phyloP scores from a whole-genome alignment of 2,113 vertebrate genomes.

The Conger conger region DNA sequence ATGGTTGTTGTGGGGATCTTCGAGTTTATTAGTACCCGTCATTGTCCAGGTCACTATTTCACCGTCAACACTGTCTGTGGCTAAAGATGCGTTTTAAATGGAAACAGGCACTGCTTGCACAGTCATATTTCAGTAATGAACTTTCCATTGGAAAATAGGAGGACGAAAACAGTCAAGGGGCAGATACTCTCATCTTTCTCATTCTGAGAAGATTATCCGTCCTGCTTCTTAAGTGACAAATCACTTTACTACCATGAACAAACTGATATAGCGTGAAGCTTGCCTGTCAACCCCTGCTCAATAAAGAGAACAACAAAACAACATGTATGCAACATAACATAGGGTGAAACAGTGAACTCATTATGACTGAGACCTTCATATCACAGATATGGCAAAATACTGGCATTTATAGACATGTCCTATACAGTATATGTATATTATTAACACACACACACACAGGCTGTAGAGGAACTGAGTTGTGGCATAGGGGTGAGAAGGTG shows the following conservation, averaged over 20 bases:
- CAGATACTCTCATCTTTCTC: not conserved
- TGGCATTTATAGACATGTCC: no score
- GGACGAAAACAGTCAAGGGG: not conserved
- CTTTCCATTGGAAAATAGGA: slow-evolving; percentile 3
- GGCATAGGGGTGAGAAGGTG: not conserved
- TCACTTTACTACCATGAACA: slow-evolving; percentile 2
- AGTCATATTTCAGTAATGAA: not conserved
- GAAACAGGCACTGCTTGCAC: not conserved
- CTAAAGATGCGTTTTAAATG: not conserved
- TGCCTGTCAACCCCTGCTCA: not conserved
- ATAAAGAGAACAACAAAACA: not conserved
- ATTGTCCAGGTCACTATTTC: slow-evolving; percentile 9
- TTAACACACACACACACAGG: not conserved
- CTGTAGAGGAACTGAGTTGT: not conserved
- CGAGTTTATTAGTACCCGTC: slow-evolving; percentile 7
- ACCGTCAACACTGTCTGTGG: slow-evolving; percentile 1
- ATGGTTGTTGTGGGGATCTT: not conserved
- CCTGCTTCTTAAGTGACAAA: not conserved
- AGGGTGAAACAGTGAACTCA: not conserved
- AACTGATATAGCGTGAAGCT: not conserved
- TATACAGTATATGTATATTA: not conserved
- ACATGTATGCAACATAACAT: not conserved
- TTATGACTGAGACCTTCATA: not conserved
- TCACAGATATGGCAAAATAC: no score
- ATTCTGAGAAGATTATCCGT: not conserved